Conservation (phyloP, 2,888 invertebrate genomes). For the Sussaba pulchella region DNA sequence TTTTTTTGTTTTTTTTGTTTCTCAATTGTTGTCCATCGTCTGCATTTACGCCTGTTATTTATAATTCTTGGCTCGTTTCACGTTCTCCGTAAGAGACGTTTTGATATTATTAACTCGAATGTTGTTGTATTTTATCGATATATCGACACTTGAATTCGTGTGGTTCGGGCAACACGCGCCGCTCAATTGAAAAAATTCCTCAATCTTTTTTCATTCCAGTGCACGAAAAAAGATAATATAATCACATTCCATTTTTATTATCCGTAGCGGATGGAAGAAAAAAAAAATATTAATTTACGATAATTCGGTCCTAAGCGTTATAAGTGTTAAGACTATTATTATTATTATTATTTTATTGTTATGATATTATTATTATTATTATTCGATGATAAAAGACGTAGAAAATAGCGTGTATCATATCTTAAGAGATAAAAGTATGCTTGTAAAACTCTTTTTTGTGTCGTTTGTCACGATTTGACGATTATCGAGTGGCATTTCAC, state of each 20-base stretch:
- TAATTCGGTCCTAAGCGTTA: conserved; percentile 54
- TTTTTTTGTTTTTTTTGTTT: too few relatives aligned
- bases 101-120: too few relatives aligned
- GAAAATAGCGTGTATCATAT: conserved; percentile 11
- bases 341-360: conserved; percentile 37
- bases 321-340: conserved; percentile 45
- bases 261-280: conserved; percentile 11
- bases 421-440: conserved; percentile 17
- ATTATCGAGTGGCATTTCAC: conserved; percentile 25
- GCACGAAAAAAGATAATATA: background rate
- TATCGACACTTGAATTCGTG: conserved; percentile 13
- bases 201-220: conserved; percentile 45
- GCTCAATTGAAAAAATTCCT: conserved; percentile 14
- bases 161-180: conserved; percentile 22
- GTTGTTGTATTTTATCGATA: background rate
- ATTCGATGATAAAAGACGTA: conserved; percentile 13
- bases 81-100: background rate
- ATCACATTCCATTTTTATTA: conserved; percentile 53
- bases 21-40: too few relatives aligned
- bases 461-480: conserved; percentile 35
- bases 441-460: background rate
- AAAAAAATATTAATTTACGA: conserved; percentile 23
- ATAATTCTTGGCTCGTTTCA: background rate
- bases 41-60: too few relatives aligned
- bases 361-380: conserved; percentile 10